phyloP scores from a whole-genome alignment of 2,797 vertebrate genomes.

The Salarias fasciatus region DNA sequence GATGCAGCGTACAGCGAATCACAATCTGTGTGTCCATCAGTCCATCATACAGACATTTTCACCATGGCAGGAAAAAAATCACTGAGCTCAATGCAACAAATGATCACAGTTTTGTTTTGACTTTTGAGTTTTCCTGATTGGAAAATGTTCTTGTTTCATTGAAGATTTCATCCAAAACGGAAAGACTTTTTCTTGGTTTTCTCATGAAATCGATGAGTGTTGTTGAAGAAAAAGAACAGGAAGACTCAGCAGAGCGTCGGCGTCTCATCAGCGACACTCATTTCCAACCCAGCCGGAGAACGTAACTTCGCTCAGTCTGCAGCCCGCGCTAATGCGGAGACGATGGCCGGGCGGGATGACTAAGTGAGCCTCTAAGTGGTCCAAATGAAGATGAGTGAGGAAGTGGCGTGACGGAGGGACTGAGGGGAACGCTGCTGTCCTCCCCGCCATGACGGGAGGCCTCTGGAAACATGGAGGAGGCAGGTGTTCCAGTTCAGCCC shows the following conservation, averaged over 20 bases:
- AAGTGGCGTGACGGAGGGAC: constrained; percentile 34
- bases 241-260: constrained; percentile 6
- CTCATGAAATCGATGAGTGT: too few species aligned
- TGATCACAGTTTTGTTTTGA: too few species aligned
- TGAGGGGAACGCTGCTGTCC: constrained; percentile 37
- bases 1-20: too few species aligned
- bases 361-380: constrained; percentile 73
- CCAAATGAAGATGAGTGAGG: constrained; percentile 81
- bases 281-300: constrained; percentile 39
- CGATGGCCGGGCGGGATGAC: constrained; percentile 68
- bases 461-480: constrained; percentile 38
- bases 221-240: too few species aligned
- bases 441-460: constrained; percentile 15
- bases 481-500: constrained; percentile 52
- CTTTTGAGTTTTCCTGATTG: too few species aligned
- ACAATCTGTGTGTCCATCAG: too few species aligned
- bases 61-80: too few species aligned
- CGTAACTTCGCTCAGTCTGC: constrained; percentile 22
- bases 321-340: constrained; percentile 54
- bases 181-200: not conserved
- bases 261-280: constrained; percentile 46
- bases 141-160: too few species aligned
- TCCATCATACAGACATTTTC: too few species aligned
- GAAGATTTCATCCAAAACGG: too few species aligned
- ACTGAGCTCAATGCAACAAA: too few species aligned